These are phyloP conservation scores for Ptychadena robeensis DNA, from an alignment of 2,797 vertebrate species.

Conservation along the genomic window DNA sequence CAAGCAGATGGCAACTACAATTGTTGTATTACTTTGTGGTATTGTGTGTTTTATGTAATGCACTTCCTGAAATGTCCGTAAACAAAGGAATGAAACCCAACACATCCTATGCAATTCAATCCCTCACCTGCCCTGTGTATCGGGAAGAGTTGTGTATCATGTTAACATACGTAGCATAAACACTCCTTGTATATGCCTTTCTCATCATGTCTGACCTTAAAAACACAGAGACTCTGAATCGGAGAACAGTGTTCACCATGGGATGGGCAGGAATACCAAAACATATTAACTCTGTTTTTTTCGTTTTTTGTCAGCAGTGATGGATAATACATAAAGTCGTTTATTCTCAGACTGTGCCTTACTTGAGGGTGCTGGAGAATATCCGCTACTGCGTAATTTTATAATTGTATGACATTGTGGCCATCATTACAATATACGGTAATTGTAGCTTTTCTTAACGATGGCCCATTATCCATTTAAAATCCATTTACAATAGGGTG, in stretches of 20 bases:
- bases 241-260: not conserved
- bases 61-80: slow-evolving; percentile 7
- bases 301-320: too few species aligned
- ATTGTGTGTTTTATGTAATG: slow-evolving; percentile 5
- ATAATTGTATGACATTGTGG: too few species aligned
- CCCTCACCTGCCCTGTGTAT: slow-evolving; percentile 4
- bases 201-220: not conserved
- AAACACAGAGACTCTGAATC: not conserved
- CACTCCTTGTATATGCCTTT: not conserved
- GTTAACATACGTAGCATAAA: slow-evolving; percentile 10
- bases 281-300: not conserved
- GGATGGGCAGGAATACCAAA: not conserved
- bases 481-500: too few species aligned
- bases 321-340: too few species aligned
- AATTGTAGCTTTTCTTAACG: too few species aligned
- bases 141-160: slow-evolving; percentile 3
- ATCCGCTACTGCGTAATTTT: too few species aligned
- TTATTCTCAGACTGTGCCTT: too few species aligned
- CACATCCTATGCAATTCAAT: slow-evolving; percentile 19
- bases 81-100: slow-evolving; percentile 14
- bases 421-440: too few species aligned
- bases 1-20: not conserved
- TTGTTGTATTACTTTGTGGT: not conserved
- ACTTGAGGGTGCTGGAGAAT: too few species aligned
- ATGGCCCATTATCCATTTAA: too few species aligned